These are phyloP conservation scores for Diaphora mendica DNA, from an alignment of 2,888 invertebrate genomes.

Conservation along the genomic window DNA sequence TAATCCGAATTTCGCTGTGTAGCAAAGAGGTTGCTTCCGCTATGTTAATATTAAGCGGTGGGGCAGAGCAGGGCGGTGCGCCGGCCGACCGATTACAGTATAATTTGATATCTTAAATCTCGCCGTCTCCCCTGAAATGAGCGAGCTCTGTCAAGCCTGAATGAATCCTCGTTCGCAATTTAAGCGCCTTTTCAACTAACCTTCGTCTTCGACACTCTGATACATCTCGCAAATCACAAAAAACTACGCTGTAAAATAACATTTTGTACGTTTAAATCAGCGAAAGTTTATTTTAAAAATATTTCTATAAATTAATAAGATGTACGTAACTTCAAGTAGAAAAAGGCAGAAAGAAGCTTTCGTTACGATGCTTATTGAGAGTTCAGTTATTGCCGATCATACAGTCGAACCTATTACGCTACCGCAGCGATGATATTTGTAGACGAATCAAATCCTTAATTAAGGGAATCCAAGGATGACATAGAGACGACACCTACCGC, in stretches of 20 bases:
- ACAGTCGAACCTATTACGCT: constrained; percentile 57
- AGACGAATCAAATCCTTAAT: constrained; percentile 82
- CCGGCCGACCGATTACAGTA: constrained; percentile 77
- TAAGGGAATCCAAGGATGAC: constrained; percentile 81
- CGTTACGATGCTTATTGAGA: constrained; percentile 18
- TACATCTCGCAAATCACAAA: constrained; percentile 61
- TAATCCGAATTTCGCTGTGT: constrained; percentile 73
- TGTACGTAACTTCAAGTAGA: neutral
- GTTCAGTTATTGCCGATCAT: constrained; percentile 35
- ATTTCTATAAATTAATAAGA: constrained; percentile 18
- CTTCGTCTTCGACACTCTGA: constrained; percentile 54
- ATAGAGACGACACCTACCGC: constrained; percentile 82
- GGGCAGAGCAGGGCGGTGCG: constrained; percentile 61
- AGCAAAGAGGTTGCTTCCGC: constrained; percentile 76
- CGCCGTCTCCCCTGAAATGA: constrained; percentile 68
- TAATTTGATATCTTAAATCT: constrained; percentile 84
- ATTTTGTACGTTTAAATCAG: constrained; percentile 43
- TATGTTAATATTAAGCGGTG: constrained; percentile 78
- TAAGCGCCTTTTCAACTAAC: constrained; percentile 76
- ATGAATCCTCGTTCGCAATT: constrained; percentile 80
- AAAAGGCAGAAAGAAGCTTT: constrained; percentile 13
- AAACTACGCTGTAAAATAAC: constrained; percentile 28
- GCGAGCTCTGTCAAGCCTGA: constrained; percentile 73
- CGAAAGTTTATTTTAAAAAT: constrained; percentile 41
- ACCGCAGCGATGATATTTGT: constrained; percentile 69